Conservation (phyloP, 2,888 invertebrate species). For the Blastobasis lacticolella region DNA sequence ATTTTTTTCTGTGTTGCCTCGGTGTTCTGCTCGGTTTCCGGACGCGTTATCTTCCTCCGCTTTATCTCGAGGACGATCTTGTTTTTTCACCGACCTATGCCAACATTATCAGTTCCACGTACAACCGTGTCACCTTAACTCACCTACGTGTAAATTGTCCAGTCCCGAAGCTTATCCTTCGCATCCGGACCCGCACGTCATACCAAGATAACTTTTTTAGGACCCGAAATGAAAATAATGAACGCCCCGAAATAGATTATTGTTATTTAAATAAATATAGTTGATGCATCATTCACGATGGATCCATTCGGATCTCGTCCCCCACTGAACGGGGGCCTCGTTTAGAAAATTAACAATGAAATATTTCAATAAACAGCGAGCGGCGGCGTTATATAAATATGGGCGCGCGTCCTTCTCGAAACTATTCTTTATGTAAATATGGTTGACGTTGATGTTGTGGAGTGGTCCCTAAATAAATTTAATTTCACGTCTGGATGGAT, state of each 20-base stretch:
- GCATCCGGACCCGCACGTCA: conserved; percentile 35
- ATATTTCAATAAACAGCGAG: conserved; percentile 66
- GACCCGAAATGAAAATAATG: conserved; percentile 33
- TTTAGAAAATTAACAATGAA: conserved; percentile 67
- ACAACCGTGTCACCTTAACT: conserved; percentile 15
- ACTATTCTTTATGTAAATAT: conserved; percentile 68
- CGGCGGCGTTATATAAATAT: conserved; percentile 63
- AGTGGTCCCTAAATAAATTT: conserved; percentile 68
- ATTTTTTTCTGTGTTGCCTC: not conserved
- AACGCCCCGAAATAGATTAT: conserved; percentile 34
- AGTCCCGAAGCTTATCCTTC: conserved; percentile 45
- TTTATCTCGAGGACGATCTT: conserved; percentile 47
- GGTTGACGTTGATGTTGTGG: conserved; percentile 57
- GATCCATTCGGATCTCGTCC: conserved; percentile 48
- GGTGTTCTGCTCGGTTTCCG: conserved; percentile 28
- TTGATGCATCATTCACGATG: conserved; percentile 52
- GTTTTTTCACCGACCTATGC: conserved; percentile 54
- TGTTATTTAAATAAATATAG: conserved; percentile 68
- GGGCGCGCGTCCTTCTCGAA: conserved; percentile 55
- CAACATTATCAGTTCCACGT: conserved; percentile 50
- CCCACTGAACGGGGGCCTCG: conserved; percentile 47
- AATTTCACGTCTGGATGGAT: conserved; percentile 55
- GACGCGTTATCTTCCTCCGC: conserved; percentile 31
- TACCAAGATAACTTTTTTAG: conserved; percentile 35
- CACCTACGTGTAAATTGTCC: conserved; percentile 56